Percentiles rank a stretch among this genome's conserved stretches.
Evolutionary conservation across 2,113 vertebrate genomes (phyloP).

Genomic region (Apteryx mantelli): DNA sequence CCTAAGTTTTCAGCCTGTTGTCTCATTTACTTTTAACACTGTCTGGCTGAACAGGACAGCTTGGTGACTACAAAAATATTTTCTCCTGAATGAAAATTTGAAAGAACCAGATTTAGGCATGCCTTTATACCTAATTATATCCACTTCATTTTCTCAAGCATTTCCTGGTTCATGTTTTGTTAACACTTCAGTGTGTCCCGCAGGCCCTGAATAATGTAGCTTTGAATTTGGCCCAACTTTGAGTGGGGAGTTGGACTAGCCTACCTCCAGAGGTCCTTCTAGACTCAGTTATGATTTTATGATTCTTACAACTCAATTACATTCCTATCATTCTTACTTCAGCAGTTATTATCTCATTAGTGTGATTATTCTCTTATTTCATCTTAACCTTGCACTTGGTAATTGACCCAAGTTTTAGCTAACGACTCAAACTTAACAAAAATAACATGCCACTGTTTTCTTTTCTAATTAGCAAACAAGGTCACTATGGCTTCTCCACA

Average conservation of each 20-base stretch:
- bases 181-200: background rate
- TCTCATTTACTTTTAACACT: background rate
- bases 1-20: background rate
- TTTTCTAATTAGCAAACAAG: constrained; percentile 61
- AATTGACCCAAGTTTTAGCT: constrained; percentile 44
- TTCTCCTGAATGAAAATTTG: background rate
- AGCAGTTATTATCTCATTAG: background rate
- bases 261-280: constrained; percentile 49
- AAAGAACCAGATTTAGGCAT: background rate
- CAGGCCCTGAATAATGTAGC: background rate
- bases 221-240: background rate
- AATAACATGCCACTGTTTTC: constrained; percentile 43
- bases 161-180: background rate
- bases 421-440: constrained; percentile 60
- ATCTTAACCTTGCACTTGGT: constrained; percentile 54
- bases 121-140: background rate
- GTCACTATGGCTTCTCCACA: constrained; percentile 33
- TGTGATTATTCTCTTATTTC: constrained; percentile 22
- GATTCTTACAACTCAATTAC: background rate
- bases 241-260: background rate
- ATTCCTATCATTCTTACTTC: background rate
- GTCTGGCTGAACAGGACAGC: background rate
- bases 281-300: background rate
- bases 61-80: background rate
- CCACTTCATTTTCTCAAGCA: background rate